A percentile compares a stretch with the other conserved stretches of the same genome.
Evolutionary conservation across 1,140 invertebrate species (phyloP).

Genomic region (Dryas iulia): DNA sequence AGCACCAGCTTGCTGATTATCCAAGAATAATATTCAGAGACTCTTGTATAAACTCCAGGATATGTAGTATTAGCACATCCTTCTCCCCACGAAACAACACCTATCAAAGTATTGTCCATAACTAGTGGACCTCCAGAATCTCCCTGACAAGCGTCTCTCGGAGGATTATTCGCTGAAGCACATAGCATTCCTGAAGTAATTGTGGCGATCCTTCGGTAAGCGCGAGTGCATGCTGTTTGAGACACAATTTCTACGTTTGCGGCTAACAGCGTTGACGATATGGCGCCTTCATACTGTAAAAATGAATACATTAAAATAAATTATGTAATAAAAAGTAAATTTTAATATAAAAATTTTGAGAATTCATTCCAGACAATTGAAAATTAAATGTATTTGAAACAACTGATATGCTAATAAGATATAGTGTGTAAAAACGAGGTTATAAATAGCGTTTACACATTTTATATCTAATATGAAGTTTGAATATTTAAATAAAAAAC

Average conservation of each 20-base stretch:
- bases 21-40: constrained; percentile 78
- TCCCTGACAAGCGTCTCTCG: constrained; percentile 83
- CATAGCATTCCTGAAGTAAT: constrained; percentile 69
- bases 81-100: constrained; percentile 87
- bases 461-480: not conserved
- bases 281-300: constrained; percentile 53
- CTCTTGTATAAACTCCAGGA: constrained; percentile 90
- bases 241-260: constrained; percentile 54
- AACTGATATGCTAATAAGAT: not conserved
- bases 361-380: too few species aligned
- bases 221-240: constrained; percentile 45
- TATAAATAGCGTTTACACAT: too few species aligned
- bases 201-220: constrained; percentile 53
- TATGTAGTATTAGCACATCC: constrained; percentile 85
- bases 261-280: constrained; percentile 50
- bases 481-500: too few species aligned
- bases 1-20: constrained; percentile 36
- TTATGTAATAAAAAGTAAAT: not conserved
- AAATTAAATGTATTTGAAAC: not conserved
- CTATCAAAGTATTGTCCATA: constrained; percentile 75
- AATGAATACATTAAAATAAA: not conserved
- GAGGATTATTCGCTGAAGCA: constrained; percentile 50
- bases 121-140: constrained; percentile 85
- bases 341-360: not conserved
- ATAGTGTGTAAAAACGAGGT: too few species aligned